Evolutionary conservation across 2,797 vertebrate genomes (phyloP).

Genomic region (Hydrolagus colliei): DNA sequence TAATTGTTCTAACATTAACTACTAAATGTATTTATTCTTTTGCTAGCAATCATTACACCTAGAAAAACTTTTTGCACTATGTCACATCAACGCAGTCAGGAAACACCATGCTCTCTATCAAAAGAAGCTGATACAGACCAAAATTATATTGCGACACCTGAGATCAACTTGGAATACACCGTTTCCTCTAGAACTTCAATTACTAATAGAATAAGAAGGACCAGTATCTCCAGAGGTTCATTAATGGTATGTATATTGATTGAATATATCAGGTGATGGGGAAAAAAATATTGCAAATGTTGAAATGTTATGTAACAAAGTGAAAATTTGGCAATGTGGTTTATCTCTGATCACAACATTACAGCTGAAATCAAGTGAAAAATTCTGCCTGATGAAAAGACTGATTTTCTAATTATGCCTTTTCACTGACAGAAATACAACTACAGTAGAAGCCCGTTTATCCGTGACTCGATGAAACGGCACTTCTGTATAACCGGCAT

Average conservation of each 20-base stretch:
- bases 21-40: not conserved
- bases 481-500: too few species aligned
- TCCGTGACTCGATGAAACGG: too few species aligned
- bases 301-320: not conserved
- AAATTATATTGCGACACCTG: not conserved
- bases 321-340: not conserved
- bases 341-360: too few species aligned
- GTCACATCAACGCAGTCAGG: not conserved
- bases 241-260: not conserved
- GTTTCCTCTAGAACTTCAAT: not conserved
- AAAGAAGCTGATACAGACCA: not conserved
- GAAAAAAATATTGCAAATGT: not conserved
- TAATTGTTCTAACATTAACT: not conserved
- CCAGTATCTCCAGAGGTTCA: not conserved
- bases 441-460: too few species aligned
- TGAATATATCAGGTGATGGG: not conserved
- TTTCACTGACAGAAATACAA: too few species aligned
- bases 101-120: not conserved
- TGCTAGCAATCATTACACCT: constrained; percentile 12
- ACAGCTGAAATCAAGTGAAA: too few species aligned
- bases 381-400: too few species aligned
- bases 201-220: not conserved
- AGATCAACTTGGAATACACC: not conserved
- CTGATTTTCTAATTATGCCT: too few species aligned
- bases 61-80: not conserved